Evolutionary conservation across 2,888 invertebrate species (phyloP).

Genomic region (Apomyelois bistriatella): DNA sequence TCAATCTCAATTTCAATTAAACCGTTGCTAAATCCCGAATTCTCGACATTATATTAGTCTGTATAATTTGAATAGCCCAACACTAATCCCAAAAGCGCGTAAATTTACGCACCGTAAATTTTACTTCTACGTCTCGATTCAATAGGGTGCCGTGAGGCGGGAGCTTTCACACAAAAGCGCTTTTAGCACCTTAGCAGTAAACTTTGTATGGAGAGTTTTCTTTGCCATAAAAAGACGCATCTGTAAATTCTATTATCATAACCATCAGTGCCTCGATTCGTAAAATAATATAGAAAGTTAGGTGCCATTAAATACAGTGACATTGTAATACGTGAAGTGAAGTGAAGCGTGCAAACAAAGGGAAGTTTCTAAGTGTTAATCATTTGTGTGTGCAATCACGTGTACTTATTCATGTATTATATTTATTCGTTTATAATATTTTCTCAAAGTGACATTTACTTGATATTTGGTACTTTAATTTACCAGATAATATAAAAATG

Average conservation of each 20-base stretch:
- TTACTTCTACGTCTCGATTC: conserved; percentile 51
- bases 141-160: conserved; percentile 45
- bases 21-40: neutral
- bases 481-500: too few relatives aligned
- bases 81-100: conserved; percentile 31
- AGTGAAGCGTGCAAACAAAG: neutral
- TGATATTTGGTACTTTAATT: too few relatives aligned
- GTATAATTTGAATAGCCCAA: conserved; percentile 13
- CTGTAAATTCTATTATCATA: conserved; percentile 48
- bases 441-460: too few relatives aligned
- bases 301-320: conserved; percentile 37
- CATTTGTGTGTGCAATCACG: too few relatives aligned
- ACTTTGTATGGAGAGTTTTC: conserved; percentile 50
- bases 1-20: neutral
- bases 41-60: neutral
- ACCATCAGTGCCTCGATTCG: conserved; percentile 21
- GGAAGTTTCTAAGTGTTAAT: too few relatives aligned
- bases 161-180: conserved; percentile 51
- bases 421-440: too few relatives aligned
- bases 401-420: too few relatives aligned
- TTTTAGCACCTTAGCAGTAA: conserved; percentile 52
- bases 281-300: conserved; percentile 32
- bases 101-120: conserved; percentile 54
- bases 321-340: neutral
- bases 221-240: conserved; percentile 47